phyloP scores from a whole-genome alignment of 37 sponge, comb jelly and placozoan genomes.

The Lycopodina hypogea region DNA sequence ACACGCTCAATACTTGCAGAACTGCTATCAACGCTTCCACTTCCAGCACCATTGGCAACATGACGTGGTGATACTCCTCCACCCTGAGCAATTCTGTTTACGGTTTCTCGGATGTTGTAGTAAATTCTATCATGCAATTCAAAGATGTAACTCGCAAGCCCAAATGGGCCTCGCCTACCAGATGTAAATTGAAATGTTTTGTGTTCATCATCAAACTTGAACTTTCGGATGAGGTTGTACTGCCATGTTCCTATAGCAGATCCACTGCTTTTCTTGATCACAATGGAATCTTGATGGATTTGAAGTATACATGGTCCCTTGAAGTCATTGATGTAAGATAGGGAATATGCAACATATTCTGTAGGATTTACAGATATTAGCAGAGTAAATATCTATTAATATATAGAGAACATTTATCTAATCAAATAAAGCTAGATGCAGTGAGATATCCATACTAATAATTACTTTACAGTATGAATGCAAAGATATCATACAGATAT shows the following conservation, averaged over 20 bases:
- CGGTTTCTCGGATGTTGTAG: neutral
- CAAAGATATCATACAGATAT: no score
- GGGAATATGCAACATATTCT: neutral
- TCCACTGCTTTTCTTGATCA: neutral
- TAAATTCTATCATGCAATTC: neutral
- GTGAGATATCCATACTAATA: no score
- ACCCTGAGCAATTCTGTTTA: constrained; percentile 5
- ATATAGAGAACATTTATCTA: no score
- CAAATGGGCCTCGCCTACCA: constrained; percentile 7
- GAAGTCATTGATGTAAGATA: neutral
- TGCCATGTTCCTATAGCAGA: neutral
- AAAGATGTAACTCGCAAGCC: neutral
- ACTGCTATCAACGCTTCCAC: no score
- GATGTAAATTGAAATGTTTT: neutral
- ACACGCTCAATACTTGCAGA: no score
- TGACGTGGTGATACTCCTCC: no score
- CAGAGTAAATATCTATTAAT: neutral
- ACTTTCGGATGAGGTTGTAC: neutral
- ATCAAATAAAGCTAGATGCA: no score
- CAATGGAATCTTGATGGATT: neutral
- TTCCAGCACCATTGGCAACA: no score
- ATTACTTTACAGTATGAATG: no score
- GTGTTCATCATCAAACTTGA: neutral
- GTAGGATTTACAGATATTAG: neutral
- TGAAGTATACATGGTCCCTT: neutral